Evolutionary conservation across 2,113 vertebrate species (phyloP).

Genomic region (Brienomyrus longianalis): DNA sequence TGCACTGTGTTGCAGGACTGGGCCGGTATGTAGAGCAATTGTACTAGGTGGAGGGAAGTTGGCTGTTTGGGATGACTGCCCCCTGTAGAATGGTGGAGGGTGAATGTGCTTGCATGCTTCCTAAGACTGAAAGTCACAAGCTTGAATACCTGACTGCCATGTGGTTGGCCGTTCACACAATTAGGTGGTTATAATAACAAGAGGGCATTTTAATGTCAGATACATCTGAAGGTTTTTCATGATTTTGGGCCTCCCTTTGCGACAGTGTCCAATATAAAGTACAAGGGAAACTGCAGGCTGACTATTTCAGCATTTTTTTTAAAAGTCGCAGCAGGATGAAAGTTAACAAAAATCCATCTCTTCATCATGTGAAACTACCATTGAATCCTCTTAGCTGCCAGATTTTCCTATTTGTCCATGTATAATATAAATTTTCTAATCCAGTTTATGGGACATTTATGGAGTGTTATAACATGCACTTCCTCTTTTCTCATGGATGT

Average conservation of each 20-base stretch:
- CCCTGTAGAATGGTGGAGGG: not conserved
- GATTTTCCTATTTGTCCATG: not conserved
- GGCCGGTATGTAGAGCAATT: constrained; percentile 66
- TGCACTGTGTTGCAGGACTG: constrained; percentile 92
- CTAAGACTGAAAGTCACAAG: not conserved
- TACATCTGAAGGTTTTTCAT: not conserved
- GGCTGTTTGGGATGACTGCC: not conserved
- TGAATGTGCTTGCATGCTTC: constrained; percentile 3
- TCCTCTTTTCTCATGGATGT: not conserved
- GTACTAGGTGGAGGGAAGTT: not conserved
- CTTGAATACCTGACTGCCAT: not conserved
- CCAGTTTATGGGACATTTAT: not conserved
- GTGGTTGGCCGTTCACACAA: not conserved
- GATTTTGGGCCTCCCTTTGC: not conserved
- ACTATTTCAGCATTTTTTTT: not conserved
- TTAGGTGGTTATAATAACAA: not conserved
- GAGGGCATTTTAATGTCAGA: not conserved
- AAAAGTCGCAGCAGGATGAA: not conserved
- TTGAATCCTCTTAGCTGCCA: not conserved
- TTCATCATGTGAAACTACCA: not conserved
- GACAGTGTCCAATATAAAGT: not conserved
- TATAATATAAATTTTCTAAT: not conserved
- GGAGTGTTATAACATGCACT: constrained; percentile 9
- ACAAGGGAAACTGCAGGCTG: not conserved
- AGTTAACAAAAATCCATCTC: not conserved